Percentiles rank a stretch among this genome's conserved stretches.
These are phyloP conservation scores for Pseudochromis fuscus DNA, from an alignment of 2,797 vertebrate species.

Conservation along the genomic window DNA sequence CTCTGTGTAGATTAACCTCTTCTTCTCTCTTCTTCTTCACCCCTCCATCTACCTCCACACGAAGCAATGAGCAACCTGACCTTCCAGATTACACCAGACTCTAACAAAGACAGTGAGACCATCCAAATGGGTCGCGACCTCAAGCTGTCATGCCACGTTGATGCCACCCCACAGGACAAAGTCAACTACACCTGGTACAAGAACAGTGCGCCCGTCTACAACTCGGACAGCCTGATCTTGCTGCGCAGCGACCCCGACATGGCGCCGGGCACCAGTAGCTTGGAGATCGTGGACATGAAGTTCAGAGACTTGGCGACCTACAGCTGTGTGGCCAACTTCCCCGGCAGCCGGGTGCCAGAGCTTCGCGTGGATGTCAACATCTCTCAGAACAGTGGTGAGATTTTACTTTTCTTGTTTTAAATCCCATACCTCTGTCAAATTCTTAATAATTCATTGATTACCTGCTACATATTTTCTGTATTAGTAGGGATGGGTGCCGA, in stretches of 20 bases:
- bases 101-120: constrained; percentile 97
- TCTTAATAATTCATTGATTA: too few relatives aligned
- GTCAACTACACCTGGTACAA: constrained; percentile 98
- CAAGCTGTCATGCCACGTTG: constrained; percentile 97
- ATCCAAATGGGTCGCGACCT: constrained; percentile 97
- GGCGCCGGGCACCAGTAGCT: constrained; percentile 93
- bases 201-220: constrained; percentile 88
- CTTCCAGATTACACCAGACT: constrained; percentile 97
- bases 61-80: constrained; percentile 95
- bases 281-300: constrained; percentile 97
- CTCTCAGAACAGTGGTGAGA: constrained; percentile 95
- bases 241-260: constrained; percentile 95
- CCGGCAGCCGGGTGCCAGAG: constrained; percentile 89
- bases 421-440: background rate
- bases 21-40: constrained; percentile 8
- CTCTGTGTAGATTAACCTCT: background rate
- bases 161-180: constrained; percentile 97
- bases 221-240: constrained; percentile 91
- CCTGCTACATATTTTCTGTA: too few relatives aligned
- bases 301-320: constrained; percentile 97
- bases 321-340: constrained; percentile 93
- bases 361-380: constrained; percentile 97
- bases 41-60: background rate
- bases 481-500: too few relatives aligned
- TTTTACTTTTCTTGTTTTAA: background rate